phyloP scores from a whole-genome alignment of 2,888 invertebrate species.

The Nemurella pictetii region DNA sequence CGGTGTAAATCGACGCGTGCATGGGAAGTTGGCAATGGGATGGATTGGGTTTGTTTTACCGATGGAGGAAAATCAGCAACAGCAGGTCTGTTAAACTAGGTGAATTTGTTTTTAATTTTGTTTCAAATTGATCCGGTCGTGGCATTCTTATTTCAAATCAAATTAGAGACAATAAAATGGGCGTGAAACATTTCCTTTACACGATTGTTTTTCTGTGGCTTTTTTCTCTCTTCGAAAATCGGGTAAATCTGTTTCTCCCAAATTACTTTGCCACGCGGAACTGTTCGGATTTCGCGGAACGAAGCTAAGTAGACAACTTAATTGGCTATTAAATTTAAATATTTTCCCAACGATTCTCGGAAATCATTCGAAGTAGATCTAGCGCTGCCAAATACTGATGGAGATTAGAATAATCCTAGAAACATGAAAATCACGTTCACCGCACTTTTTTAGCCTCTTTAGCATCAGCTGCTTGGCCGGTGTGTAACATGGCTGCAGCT shows the following conservation, averaged over 20 bases:
- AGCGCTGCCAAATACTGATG: neutral
- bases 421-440: neutral
- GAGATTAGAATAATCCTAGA: neutral
- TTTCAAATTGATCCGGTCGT: neutral
- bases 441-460: neutral
- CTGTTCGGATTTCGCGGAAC: neutral
- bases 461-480: neutral
- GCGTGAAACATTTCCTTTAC: neutral
- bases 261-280: neutral
- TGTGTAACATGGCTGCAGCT: neutral
- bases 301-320: neutral
- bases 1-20: no score
- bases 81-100: neutral
- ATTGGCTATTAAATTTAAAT: slow-evolving; percentile 19
- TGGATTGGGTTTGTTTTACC: neutral
- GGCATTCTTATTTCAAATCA: neutral
- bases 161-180: neutral
- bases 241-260: neutral
- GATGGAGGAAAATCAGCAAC: neutral
- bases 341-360: neutral
- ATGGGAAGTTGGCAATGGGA: no score
- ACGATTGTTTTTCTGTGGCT: neutral
- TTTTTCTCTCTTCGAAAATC: neutral
- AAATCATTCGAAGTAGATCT: slow-evolving; percentile 5
- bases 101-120: neutral